These are phyloP conservation scores for Drosophila serrata DNA, from an alignment of 1,140 invertebrate species.

Conservation along the genomic window DNA sequence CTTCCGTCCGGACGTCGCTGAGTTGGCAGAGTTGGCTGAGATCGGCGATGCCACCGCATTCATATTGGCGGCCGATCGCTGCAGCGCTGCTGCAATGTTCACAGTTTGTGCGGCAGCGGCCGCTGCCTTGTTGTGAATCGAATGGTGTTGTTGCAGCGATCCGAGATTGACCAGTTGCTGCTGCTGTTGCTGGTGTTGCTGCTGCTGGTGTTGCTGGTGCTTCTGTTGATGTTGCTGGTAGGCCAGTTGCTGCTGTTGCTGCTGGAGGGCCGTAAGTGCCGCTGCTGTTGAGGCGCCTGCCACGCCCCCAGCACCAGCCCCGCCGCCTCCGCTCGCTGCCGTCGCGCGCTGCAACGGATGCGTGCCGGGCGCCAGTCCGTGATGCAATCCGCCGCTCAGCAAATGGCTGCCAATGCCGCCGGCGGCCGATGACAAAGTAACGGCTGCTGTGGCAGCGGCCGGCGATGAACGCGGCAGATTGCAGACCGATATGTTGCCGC, in stretches of 20 bases:
- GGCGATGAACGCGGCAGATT: constrained; percentile 83
- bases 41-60: constrained; percentile 85
- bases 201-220: constrained; percentile 30
- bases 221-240: constrained; percentile 33
- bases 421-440: constrained; percentile 71
- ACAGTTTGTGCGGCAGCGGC: constrained; percentile 57
- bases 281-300: constrained; percentile 56
- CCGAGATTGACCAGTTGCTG: constrained; percentile 52
- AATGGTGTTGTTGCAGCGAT: constrained; percentile 49
- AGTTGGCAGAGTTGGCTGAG: constrained; percentile 69
- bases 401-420: constrained; percentile 62
- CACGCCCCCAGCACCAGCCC: constrained; percentile 59
- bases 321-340: constrained; percentile 66
- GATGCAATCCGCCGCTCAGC: constrained; percentile 60
- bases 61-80: constrained; percentile 80
- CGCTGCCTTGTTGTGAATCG: constrained; percentile 58
- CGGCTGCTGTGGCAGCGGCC: constrained; percentile 82
- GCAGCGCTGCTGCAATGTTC: constrained; percentile 68
- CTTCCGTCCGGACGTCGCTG: constrained; percentile 77
- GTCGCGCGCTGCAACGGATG: constrained; percentile 70
- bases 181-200: constrained; percentile 48
- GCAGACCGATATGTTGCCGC: constrained; percentile 70
- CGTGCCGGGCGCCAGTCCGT: constrained; percentile 69
- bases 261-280: constrained; percentile 52
- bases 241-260: constrained; percentile 54